phyloP scores from a whole-genome alignment of 2,888 invertebrate species.

The Andricus curvator region DNA sequence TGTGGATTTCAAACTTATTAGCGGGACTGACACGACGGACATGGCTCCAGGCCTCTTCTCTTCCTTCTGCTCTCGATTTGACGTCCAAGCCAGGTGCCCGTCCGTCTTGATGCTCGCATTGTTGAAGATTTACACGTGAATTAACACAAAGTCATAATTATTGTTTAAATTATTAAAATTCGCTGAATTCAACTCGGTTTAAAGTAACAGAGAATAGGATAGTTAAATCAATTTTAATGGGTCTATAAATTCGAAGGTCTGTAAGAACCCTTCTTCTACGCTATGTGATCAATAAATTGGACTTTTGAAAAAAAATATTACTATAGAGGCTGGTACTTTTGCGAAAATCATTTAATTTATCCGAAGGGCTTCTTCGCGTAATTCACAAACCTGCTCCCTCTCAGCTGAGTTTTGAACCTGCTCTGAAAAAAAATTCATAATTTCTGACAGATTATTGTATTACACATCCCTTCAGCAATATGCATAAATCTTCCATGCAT shows the following conservation, averaged over 20 bases:
- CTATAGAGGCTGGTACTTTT: too few relatives aligned
- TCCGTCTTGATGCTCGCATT: slow-evolving; percentile 46
- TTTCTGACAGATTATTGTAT: background rate
- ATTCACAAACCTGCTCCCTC: too few relatives aligned
- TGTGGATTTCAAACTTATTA: slow-evolving; percentile 76
- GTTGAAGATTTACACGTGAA: slow-evolving; percentile 49
- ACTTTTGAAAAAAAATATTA: too few relatives aligned
- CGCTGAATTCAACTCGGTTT: slow-evolving; percentile 4
- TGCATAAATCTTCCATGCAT: background rate
- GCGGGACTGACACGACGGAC: slow-evolving; percentile 71
- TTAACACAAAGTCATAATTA: slow-evolving; percentile 36
- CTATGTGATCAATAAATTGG: too few relatives aligned
- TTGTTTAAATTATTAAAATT: background rate
- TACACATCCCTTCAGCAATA: background rate
- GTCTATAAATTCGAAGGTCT: too few relatives aligned
- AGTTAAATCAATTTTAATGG: background rate
- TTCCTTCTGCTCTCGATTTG: slow-evolving; percentile 57
- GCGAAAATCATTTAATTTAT: too few relatives aligned
- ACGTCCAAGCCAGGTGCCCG: slow-evolving; percentile 69
- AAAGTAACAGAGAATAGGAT: background rate
- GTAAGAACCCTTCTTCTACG: too few relatives aligned
- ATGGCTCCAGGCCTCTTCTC: slow-evolving; percentile 55
- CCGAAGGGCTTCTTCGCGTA: too few relatives aligned
- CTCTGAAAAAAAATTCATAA: background rate
- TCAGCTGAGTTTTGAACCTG: too few relatives aligned